Percentiles rank a stretch among this genome's conserved stretches.
phyloP scores from a whole-genome alignment of 2,113 vertebrate species.

The Micronycteris hirsuta region DNA sequence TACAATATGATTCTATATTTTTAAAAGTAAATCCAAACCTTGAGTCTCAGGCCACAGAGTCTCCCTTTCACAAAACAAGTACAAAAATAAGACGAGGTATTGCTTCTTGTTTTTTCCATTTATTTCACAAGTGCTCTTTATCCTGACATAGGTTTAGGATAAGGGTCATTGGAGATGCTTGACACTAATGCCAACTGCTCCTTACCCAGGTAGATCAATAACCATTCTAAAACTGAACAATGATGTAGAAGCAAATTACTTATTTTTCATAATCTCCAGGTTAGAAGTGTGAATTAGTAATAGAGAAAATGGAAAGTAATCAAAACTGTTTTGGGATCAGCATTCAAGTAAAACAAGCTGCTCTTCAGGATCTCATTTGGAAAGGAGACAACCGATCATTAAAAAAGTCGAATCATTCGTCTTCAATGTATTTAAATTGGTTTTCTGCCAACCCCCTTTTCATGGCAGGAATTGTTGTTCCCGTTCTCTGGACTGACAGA shows the following conservation, averaged over 20 bases:
- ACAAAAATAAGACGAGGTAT: background rate
- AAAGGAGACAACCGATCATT: background rate
- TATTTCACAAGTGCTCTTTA: background rate
- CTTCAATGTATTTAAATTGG: background rate
- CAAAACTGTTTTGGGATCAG: background rate
- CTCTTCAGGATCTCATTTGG: background rate
- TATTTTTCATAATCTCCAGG: background rate
- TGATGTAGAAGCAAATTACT: background rate
- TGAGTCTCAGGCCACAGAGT: background rate
- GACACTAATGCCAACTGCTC: background rate
- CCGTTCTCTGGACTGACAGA: background rate
- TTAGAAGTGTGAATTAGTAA: background rate
- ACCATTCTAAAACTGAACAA: background rate
- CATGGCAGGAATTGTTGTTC: background rate
- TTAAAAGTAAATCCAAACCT: conserved; percentile 2
- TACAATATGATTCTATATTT: background rate
- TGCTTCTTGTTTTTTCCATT: background rate
- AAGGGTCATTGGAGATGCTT: background rate
- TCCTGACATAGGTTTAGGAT: background rate
- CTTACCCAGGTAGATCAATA: background rate
- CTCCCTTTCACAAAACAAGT: background rate
- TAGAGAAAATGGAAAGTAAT: background rate
- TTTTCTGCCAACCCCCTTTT: background rate
- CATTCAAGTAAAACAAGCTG: background rate
- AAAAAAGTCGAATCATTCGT: background rate